Conservation (phyloP, 1,140 invertebrate genomes). For the Holotrichia oblita region DNA sequence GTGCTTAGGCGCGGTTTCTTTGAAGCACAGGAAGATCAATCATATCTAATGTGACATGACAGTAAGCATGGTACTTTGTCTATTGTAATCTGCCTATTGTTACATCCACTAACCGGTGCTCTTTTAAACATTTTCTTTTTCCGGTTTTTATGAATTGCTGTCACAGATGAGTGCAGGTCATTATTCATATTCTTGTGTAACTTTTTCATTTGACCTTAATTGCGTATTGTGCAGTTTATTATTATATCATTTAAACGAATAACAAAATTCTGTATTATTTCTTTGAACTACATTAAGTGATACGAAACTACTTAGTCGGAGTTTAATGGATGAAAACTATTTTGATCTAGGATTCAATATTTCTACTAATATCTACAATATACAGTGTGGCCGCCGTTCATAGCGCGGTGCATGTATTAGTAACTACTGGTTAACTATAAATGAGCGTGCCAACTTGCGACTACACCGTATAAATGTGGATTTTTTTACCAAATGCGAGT, state of each 20-base stretch:
- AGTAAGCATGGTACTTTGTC: constrained; percentile 59
- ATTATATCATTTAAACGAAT: not conserved
- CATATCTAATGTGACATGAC: constrained; percentile 59
- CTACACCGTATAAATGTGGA: too few species aligned
- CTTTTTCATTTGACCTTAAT: not conserved
- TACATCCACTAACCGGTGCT: constrained; percentile 50
- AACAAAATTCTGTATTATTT: not conserved
- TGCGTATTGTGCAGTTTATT: not conserved
- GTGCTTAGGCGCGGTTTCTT: constrained; percentile 1
- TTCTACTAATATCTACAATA: too few species aligned
- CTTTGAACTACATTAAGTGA: too few species aligned
- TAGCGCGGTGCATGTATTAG: too few species aligned
- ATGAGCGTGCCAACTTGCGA: too few species aligned
- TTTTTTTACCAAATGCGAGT: too few species aligned
- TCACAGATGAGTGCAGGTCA: constrained; percentile 44
- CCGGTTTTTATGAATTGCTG: constrained; percentile 48
- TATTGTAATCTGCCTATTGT: constrained; percentile 60
- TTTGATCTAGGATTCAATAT: too few species aligned
- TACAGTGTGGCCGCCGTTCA: too few species aligned
- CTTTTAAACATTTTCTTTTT: constrained; percentile 48
- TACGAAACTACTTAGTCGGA: too few species aligned
- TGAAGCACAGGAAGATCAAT: constrained; percentile 51
- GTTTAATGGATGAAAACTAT: too few species aligned
- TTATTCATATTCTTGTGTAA: constrained; percentile 42
- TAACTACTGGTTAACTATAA: too few species aligned